phyloP scores from a whole-genome alignment of 1,140 invertebrate species.

The Formica selysi region DNA sequence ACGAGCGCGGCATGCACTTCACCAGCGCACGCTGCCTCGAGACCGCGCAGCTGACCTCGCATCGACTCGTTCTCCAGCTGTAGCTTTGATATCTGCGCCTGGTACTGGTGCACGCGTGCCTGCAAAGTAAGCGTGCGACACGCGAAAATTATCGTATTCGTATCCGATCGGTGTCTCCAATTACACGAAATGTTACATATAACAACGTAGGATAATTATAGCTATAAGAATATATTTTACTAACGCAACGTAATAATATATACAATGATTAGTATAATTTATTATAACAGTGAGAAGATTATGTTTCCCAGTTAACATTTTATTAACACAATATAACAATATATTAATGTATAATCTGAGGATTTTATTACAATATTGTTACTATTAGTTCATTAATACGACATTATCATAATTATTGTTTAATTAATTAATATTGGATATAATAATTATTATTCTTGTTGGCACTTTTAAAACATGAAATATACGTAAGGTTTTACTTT shows the following conservation, averaged over 20 bases:
- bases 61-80: slow-evolving; percentile 92
- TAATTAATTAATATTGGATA: slow-evolving; percentile 26
- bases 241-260: not conserved
- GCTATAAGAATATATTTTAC: slow-evolving; percentile 20
- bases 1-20: slow-evolving; percentile 87
- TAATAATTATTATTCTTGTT: slow-evolving; percentile 15
- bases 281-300: not conserved
- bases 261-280: slow-evolving; percentile 2
- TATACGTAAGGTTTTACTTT: not conserved
- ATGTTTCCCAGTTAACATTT: not conserved
- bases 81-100: slow-evolving; percentile 90
- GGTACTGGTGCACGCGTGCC: slow-evolving; percentile 91
- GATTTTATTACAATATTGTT: not conserved
- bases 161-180: not conserved
- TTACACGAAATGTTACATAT: not conserved
- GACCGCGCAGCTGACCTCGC: slow-evolving; percentile 88
- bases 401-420: not conserved
- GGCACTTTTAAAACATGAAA: not conserved
- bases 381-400: not conserved
- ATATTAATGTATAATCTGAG: not conserved
- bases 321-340: not conserved
- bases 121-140: slow-evolving; percentile 80
- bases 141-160: not conserved
- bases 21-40: slow-evolving; percentile 87
- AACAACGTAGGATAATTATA: not conserved